phyloP scores from a whole-genome alignment of 2,113 vertebrate genomes.

The Ochotona princeps region DNA sequence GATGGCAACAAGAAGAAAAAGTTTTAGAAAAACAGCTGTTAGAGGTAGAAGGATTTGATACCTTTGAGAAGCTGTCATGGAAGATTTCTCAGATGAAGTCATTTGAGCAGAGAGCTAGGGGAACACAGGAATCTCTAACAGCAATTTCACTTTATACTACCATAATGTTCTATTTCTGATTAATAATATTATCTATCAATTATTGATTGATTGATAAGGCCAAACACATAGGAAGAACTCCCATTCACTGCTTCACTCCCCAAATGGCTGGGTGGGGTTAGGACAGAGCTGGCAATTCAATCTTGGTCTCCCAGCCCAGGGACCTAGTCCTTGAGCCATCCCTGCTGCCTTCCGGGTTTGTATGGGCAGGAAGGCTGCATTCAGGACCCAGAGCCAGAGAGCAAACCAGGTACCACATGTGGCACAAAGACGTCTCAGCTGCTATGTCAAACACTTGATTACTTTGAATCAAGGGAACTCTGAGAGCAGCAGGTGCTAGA shows the following conservation, averaged over 20 bases:
- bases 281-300: no score
- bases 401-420: not conserved
- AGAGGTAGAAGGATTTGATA: not conserved
- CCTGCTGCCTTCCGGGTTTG: no score
- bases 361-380: no score
- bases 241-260: not conserved
- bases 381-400: not conserved
- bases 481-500: not conserved
- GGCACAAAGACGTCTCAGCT: not conserved
- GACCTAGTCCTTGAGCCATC: no score
- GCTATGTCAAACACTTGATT: not conserved
- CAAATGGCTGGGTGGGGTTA: not conserved
- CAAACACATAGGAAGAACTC: not conserved
- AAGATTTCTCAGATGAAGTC: not conserved
- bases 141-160: not conserved
- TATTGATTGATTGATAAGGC: not conserved
- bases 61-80: not conserved
- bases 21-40: not conserved
- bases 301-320: no score
- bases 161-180: not conserved
- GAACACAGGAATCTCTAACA: not conserved
- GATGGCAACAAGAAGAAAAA: not conserved
- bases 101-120: not conserved
- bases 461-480: not conserved
- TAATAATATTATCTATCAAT: not conserved